These are phyloP conservation scores for Synergus laeviventris DNA, from an alignment of 2,888 invertebrate genomes.

Conservation along the genomic window DNA sequence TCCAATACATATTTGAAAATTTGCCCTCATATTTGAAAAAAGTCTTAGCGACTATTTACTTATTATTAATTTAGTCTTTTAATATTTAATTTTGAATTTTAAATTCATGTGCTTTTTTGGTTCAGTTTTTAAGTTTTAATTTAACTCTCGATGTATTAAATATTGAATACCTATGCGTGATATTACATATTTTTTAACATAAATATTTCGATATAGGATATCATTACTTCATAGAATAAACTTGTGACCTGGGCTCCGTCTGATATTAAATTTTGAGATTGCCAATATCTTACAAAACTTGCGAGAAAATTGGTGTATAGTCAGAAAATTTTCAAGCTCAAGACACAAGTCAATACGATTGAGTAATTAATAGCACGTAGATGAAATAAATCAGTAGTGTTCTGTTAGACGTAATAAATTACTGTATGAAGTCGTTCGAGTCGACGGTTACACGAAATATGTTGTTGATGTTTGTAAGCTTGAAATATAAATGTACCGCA, in stretches of 20 bases:
- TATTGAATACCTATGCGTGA: slow-evolving; percentile 68
- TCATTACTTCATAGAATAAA: slow-evolving; percentile 56
- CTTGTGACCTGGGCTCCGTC: slow-evolving; percentile 58
- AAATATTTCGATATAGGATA: slow-evolving; percentile 50
- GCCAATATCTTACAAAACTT: neutral
- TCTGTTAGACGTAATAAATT: slow-evolving; percentile 36
- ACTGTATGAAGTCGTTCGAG: slow-evolving; percentile 16
- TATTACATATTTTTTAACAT: slow-evolving; percentile 67
- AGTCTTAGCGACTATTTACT: neutral
- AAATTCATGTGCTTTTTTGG: neutral
- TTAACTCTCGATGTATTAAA: slow-evolving; percentile 65
- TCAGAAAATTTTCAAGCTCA: slow-evolving; percentile 49
- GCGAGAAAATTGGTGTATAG: slow-evolving; percentile 19
- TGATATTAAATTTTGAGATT: slow-evolving; percentile 7
- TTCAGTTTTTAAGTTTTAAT: slow-evolving; percentile 54
- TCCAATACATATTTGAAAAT: slow-evolving; percentile 20
- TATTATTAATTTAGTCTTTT: neutral
- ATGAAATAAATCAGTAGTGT: slow-evolving; percentile 35
- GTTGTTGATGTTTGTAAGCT: slow-evolving; percentile 75
- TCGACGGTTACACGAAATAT: slow-evolving; percentile 58
- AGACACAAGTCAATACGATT: slow-evolving; percentile 56
- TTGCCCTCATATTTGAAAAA: neutral
- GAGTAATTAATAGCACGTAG: slow-evolving; percentile 44
- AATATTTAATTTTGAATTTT: neutral
- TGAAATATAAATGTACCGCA: slow-evolving; percentile 74